Evolutionary conservation across 2,888 invertebrate genomes (phyloP).

Genomic region (Smittia sp.): DNA sequence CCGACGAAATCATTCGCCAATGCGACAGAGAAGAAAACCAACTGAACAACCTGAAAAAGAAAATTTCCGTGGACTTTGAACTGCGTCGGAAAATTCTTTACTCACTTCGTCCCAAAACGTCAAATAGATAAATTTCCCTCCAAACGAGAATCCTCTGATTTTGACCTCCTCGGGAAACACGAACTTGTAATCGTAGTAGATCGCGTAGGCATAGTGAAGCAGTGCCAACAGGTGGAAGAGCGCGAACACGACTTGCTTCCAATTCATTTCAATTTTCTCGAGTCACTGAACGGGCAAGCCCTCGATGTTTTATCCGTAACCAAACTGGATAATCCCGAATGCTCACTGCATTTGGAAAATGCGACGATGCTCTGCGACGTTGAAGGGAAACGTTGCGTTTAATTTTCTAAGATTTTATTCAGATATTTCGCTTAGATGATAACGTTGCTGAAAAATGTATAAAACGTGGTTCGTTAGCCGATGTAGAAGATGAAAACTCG

Average conservation of each 20-base stretch:
- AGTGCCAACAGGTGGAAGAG: conserved; percentile 61
- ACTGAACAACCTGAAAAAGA: conserved; percentile 67
- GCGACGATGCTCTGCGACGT: too few species aligned
- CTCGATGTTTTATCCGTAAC: too few species aligned
- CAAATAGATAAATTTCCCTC: conserved; percentile 80
- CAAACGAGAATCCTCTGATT: conserved; percentile 54
- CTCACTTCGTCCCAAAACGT: conserved; percentile 81
- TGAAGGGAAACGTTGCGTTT: too few species aligned
- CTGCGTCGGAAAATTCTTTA: conserved; percentile 43
- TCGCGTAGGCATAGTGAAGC: conserved; percentile 64
- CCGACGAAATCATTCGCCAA: conserved; percentile 74
- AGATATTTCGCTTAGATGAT: not conserved
- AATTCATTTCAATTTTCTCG: too few species aligned
- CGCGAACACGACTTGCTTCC: too few species aligned
- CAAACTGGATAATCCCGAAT: too few species aligned
- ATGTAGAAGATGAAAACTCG: too few species aligned
- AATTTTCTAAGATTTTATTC: too few species aligned
- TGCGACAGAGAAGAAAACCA: conserved; percentile 73
- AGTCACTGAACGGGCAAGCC: too few species aligned
- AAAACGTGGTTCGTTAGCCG: not conserved
- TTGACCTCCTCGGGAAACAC: conserved; percentile 58
- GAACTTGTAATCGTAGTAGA: conserved; percentile 67
- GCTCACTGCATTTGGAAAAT: too few species aligned
- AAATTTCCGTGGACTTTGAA: not conserved
- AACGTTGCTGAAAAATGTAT: not conserved